These are phyloP conservation scores for Dendrocopos noguchii DNA, from an alignment of 2,113 vertebrate genomes.

Conservation along the genomic window DNA sequence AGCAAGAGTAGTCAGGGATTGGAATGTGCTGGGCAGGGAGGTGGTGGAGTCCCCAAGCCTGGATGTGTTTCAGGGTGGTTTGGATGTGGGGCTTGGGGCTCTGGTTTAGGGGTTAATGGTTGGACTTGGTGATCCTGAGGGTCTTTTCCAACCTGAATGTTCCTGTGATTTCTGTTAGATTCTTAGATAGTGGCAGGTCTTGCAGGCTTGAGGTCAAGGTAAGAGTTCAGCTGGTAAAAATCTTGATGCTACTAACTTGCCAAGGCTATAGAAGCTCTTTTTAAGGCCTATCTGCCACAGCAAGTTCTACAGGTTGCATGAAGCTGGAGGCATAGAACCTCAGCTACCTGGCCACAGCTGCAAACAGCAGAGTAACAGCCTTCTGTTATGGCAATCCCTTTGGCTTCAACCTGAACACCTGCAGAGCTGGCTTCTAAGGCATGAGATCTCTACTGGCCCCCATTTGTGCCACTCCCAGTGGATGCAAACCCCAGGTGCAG, in stretches of 20 bases:
- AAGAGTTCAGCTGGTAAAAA: neutral
- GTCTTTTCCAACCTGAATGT: no score
- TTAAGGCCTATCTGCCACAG: neutral
- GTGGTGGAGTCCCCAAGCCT: no score
- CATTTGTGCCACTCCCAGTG: neutral
- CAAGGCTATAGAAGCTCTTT: neutral
- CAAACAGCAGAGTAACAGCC: neutral
- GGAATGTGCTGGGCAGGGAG: no score
- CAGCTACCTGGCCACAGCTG: neutral
- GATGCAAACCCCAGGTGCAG: neutral
- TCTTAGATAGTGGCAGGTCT: neutral
- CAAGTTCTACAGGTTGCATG: neutral
- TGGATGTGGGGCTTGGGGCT: no score
- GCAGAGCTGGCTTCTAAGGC: neutral
- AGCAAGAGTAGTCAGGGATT: no score
- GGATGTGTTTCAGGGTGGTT: no score
- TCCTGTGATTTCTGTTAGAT: no score
- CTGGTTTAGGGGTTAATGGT: no score
- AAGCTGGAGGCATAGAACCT: neutral
- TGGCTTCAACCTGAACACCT: neutral
- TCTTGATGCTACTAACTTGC: neutral
- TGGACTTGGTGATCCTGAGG: no score
- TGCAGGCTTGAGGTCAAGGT: neutral
- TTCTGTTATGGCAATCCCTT: neutral
- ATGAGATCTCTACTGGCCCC: neutral